phyloP scores from a whole-genome alignment of 2,113 vertebrate genomes.

The Trichomycterus rosablanca region DNA sequence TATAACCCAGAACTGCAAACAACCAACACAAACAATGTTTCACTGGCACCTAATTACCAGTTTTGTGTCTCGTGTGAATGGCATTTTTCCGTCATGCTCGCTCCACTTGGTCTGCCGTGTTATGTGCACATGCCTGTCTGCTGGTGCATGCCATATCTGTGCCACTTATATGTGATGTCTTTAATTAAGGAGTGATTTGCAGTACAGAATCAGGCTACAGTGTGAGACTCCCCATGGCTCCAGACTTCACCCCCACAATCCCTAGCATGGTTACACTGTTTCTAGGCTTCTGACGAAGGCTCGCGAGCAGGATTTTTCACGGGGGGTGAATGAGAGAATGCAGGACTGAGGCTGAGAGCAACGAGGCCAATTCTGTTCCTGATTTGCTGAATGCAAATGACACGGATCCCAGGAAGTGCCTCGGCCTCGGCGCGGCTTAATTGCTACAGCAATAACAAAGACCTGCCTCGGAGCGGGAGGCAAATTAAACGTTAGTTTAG shows the following conservation, averaged over 20 bases:
- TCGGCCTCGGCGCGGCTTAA: constrained; percentile 61
- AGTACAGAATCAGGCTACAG: too few species aligned
- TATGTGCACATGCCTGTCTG: too few species aligned
- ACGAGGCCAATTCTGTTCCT: constrained; percentile 49
- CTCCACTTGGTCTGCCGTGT: too few species aligned
- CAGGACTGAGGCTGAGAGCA: constrained; percentile 30
- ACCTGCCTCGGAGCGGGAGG: constrained; percentile 63
- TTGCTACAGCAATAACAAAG: constrained; percentile 70
- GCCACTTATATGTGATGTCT: too few species aligned
- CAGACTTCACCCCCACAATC: constrained; percentile 7
- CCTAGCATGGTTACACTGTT: constrained; percentile 41
- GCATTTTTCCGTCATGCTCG: too few species aligned
- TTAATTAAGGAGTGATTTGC: too few species aligned
- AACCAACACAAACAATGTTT: too few species aligned
- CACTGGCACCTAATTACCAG: too few species aligned
- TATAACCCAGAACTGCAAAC: too few species aligned
- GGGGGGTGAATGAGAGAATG: constrained; percentile 6
- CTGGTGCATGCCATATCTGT: too few species aligned
- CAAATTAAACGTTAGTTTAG: constrained; percentile 70
- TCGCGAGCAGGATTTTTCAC: constrained; percentile 12
- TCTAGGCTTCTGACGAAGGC: constrained; percentile 51
- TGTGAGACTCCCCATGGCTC: background rate
- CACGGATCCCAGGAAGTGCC: constrained; percentile 72
- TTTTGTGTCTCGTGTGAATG: too few species aligned
- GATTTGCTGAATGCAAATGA: constrained; percentile 71